Conservation (phyloP, 1,140 invertebrate species). For the Stegodyphus dumicola region DNA sequence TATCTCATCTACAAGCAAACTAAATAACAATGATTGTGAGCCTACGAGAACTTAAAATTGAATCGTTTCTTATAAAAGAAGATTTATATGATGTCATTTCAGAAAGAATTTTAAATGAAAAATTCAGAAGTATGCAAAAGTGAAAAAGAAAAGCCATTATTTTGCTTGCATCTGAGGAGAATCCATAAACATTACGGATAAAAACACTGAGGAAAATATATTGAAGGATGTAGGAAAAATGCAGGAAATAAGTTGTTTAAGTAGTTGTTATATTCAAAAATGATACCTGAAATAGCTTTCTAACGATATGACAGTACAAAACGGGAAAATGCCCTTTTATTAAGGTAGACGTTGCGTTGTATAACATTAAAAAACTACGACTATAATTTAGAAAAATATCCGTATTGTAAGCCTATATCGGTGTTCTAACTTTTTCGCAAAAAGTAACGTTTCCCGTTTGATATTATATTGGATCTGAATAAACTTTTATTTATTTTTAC, state of each 20-base stretch:
- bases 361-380: no score
- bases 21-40: neutral
- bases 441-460: no score
- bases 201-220: neutral
- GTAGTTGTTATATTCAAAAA: neutral
- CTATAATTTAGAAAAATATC: no score
- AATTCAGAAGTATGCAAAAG: neutral
- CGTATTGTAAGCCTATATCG: no score
- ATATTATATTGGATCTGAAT: no score
- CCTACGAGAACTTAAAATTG: neutral
- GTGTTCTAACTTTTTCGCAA: no score
- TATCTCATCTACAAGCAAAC: no score
- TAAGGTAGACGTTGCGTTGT: no score
- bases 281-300: neutral
- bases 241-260: neutral
- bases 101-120: neutral
- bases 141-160: neutral
- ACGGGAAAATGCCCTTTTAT: no score
- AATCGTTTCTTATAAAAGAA: neutral
- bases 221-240: neutral
- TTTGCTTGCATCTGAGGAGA: neutral
- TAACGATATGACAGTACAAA: no score
- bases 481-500: no score
- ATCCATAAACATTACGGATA: neutral
- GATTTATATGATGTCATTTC: neutral